phyloP scores from a whole-genome alignment of 2,888 invertebrate species.

The Dasysyrphus albostriatus region DNA sequence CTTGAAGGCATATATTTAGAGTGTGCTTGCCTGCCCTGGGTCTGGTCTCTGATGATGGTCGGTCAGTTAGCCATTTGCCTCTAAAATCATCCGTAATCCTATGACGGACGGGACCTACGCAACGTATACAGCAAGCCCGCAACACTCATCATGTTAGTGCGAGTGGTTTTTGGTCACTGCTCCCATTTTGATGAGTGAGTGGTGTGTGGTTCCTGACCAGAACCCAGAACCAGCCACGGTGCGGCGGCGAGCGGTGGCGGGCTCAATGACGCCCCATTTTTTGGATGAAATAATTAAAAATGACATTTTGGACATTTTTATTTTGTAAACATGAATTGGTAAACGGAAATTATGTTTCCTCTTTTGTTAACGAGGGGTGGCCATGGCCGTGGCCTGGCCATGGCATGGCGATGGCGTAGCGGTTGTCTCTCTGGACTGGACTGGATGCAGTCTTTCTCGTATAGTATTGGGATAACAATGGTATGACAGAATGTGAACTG shows the following conservation, averaged over 20 bases:
- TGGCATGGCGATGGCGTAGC: neutral
- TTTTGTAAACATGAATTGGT: slow-evolving; percentile 66
- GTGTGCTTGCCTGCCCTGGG: neutral
- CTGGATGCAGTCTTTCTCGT: neutral
- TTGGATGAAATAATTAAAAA: slow-evolving; percentile 60
- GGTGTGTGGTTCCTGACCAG: slow-evolving; percentile 13
- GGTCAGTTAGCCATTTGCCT: slow-evolving; percentile 33
- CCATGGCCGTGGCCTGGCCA: too few species aligned
- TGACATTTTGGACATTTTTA: slow-evolving; percentile 71
- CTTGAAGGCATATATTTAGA: slow-evolving; percentile 53
- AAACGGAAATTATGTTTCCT: slow-evolving; percentile 66
- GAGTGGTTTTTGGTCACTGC: slow-evolving; percentile 63
- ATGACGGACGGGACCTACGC: slow-evolving; percentile 60
- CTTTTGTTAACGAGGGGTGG: slow-evolving; percentile 7
- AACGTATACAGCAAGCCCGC: slow-evolving; percentile 39
- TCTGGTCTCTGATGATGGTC: slow-evolving; percentile 13
- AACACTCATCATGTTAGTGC: slow-evolving; percentile 35
- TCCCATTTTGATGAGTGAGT: slow-evolving; percentile 51
- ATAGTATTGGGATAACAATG: slow-evolving; percentile 43
- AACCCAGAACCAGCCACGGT: neutral
- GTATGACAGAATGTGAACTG: slow-evolving; percentile 26
- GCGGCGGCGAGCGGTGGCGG: neutral
- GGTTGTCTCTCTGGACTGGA: neutral
- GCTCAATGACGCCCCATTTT: slow-evolving; percentile 33
- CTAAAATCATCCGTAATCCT: slow-evolving; percentile 58